phyloP scores from a whole-genome alignment of 2,113 vertebrate genomes.

The Malurus melanocephalus region DNA sequence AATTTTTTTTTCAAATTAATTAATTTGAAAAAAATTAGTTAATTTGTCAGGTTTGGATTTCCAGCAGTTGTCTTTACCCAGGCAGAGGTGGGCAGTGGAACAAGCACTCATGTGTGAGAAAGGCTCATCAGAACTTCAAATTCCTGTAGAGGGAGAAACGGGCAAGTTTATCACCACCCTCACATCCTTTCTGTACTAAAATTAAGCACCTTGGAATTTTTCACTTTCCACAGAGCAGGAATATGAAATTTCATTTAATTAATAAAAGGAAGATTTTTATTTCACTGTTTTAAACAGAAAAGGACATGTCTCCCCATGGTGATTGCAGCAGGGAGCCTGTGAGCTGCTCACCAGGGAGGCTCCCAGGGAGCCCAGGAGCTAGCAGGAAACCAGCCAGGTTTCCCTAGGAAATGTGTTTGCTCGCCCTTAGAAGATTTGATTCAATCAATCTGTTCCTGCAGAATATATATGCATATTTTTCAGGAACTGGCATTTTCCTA shows the following conservation, averaged over 20 bases:
- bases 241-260: slow-evolving; percentile 42
- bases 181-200: neutral
- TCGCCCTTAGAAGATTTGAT: neutral
- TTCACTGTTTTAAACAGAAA: neutral
- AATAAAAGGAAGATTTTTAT: slow-evolving; percentile 2
- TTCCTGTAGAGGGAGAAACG: slow-evolving; percentile 19
- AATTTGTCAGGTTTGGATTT: slow-evolving; percentile 12
- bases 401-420: slow-evolving; percentile 38
- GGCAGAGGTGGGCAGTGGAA: neutral
- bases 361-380: slow-evolving; percentile 30
- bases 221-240: slow-evolving; percentile 3
- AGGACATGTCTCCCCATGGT: neutral
- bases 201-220: neutral
- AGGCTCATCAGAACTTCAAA: neutral
- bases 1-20: slow-evolving; percentile 20
- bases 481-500: slow-evolving; percentile 22
- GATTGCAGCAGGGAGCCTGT: neutral
- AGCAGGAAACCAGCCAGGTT: slow-evolving; percentile 52
- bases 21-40: neutral
- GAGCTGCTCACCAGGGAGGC: slow-evolving; percentile 10
- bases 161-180: neutral
- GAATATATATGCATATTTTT: slow-evolving; percentile 22
- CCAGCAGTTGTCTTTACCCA: neutral
- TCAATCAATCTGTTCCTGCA: slow-evolving; percentile 23
- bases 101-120: neutral